Conservation (phyloP, 2,888 invertebrate species). For the Protodeltote pygarga region DNA sequence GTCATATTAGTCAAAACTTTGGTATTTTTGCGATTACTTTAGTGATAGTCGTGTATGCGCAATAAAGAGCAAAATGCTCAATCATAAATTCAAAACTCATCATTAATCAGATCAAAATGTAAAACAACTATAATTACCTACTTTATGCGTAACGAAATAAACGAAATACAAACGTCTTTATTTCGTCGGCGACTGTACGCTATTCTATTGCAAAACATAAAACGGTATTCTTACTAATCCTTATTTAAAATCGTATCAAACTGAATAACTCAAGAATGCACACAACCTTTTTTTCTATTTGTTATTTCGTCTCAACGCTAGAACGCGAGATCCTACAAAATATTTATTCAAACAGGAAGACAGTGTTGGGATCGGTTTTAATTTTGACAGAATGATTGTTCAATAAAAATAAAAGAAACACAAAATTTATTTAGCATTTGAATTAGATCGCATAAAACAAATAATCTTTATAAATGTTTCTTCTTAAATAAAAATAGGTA, state of each 20-base stretch:
- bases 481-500: no score
- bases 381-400: neutral
- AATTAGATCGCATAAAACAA: no score
- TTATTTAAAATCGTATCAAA: constrained; percentile 34
- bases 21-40: no score
- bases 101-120: no score
- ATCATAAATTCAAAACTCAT: no score
- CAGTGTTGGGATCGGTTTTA: neutral
- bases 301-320: constrained; percentile 25
- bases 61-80: no score
- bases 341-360: constrained; percentile 71
- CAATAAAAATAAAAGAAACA: neutral
- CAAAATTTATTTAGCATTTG: no score
- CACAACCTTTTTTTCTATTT: constrained; percentile 25
- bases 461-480: no score
- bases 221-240: constrained; percentile 35
- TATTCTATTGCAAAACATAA: constrained; percentile 25
- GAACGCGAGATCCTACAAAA: constrained; percentile 54
- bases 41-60: no score
- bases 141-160: constrained; percentile 9
- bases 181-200: constrained; percentile 15
- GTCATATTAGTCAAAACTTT: no score
- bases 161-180: constrained; percentile 39
- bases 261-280: constrained; percentile 22
- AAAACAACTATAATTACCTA: no score